These are phyloP conservation scores for Dinomys branickii DNA, from an alignment of 2,113 vertebrate species.

Conservation along the genomic window DNA sequence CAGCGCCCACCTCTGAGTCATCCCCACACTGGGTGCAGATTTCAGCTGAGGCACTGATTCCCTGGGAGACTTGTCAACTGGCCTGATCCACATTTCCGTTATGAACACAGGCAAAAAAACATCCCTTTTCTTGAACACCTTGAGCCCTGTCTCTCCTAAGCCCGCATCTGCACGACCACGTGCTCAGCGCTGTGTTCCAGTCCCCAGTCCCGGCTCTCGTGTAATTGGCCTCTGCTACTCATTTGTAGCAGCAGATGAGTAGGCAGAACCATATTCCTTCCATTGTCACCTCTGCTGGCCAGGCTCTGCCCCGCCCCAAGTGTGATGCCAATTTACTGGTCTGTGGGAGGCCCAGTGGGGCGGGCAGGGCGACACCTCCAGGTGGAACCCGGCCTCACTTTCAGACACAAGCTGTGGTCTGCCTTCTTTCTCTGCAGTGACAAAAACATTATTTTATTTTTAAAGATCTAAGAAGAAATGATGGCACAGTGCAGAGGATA, in stretches of 20 bases:
- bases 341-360: background rate
- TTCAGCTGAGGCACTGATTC: background rate
- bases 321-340: background rate
- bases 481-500: background rate
- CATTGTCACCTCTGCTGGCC: background rate
- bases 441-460: conserved; percentile 34
- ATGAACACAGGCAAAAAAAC: accelerated
- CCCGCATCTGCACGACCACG: accelerated
- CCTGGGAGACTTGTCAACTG: background rate
- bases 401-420: background rate
- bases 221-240: no score
- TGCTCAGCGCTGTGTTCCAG: accelerated
- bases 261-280: background rate
- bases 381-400: background rate
- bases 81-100: background rate
- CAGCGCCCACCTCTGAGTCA: background rate
- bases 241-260: background rate
- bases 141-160: background rate
- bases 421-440: background rate
- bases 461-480: background rate
- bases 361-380: background rate
- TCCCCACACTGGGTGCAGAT: background rate
- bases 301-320: background rate
- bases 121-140: background rate
- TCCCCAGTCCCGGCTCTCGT: accelerated